Evolutionary conservation across 2,888 invertebrate species (phyloP), one percentile per base, ranked within the genome.

Genomic region (Sthenelais limicola): DNA sequence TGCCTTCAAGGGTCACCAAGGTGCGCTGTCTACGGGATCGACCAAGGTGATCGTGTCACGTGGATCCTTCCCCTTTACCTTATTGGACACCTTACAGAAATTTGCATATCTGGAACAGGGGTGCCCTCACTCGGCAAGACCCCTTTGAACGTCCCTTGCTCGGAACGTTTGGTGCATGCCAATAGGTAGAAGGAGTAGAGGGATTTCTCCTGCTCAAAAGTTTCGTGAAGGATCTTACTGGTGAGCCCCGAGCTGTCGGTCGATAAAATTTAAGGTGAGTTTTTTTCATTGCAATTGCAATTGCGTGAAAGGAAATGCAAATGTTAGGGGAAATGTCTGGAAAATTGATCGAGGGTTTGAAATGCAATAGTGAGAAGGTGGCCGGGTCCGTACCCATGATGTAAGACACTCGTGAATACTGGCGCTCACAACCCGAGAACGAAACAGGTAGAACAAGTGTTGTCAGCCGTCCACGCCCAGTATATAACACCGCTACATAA

Each of bases 221-320:
- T 56, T 28, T 56, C 9, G 1, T 28, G 30, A 33, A 21, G 56
- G 56, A 56, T 56, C 56, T 56, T 56, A 56, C 56, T 28, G 56
- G 56, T 56, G 56, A 28, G 26, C 52, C 18, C 26, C 1, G 12
- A 52, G 52, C 24, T 52, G 52, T 12, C 52, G 3, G 52, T 3
- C 26, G 15, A 43, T 18, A 43, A 43, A 43, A 43, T 18, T 18
- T 18, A 43, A 43, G 43, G 43, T 43, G 15, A 18, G 43, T 43
- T 9, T 43, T 9, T 18, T 43, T 43, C 43, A 18, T 43, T 18
- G 43, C 9, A 18, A 18, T 18, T 9, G 15, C 9, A 43, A 43
- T 43, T 18, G 43, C 43, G 43, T 43, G 9, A 12, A n/a, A n/a
- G 9, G 9, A 43, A 43, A 43, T 43, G 15, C 43, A 18, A 12